Evolutionary conservation across 2,113 vertebrate genomes (phyloP).

Genomic region (Podarcis muralis): DNA sequence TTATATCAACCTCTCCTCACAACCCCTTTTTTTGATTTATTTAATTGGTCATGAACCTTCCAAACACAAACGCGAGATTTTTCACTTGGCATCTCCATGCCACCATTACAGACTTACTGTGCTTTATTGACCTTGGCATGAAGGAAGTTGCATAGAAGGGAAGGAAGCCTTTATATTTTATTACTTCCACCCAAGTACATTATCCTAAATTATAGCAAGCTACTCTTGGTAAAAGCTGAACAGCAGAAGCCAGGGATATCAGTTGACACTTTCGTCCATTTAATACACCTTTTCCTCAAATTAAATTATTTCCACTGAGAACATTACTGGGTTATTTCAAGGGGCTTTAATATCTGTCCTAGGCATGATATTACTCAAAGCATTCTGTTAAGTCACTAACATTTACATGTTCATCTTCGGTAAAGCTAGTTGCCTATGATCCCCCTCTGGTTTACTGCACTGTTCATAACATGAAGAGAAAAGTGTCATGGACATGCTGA

Average conservation of each 20-base stretch:
- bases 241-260: constrained; percentile 32
- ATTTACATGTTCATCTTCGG: constrained; percentile 1
- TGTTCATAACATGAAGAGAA: not conserved
- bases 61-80: not conserved
- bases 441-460: not conserved
- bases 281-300: constrained; percentile 14
- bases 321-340: not conserved
- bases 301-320: constrained; percentile 30
- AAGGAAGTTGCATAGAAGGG: constrained; percentile 13
- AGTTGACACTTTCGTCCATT: constrained; percentile 6
- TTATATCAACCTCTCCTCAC: not conserved
- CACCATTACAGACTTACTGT: constrained; percentile 23
- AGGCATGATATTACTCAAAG: not conserved
- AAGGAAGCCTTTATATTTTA: constrained; percentile 36
- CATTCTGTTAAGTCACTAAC: not conserved
- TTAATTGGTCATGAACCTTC: constrained; percentile 32
- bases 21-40: constrained; percentile 17
- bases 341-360: not conserved
- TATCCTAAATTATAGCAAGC: constrained; percentile 31
- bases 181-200: constrained; percentile 7
- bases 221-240: constrained; percentile 26
- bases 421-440: not conserved
- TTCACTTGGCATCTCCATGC: not conserved
- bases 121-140: constrained; percentile 35
- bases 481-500: not conserved